These are phyloP conservation scores for Ctenicera cuprea DNA, from an alignment of 2,888 invertebrate genomes.

Conservation along the genomic window DNA sequence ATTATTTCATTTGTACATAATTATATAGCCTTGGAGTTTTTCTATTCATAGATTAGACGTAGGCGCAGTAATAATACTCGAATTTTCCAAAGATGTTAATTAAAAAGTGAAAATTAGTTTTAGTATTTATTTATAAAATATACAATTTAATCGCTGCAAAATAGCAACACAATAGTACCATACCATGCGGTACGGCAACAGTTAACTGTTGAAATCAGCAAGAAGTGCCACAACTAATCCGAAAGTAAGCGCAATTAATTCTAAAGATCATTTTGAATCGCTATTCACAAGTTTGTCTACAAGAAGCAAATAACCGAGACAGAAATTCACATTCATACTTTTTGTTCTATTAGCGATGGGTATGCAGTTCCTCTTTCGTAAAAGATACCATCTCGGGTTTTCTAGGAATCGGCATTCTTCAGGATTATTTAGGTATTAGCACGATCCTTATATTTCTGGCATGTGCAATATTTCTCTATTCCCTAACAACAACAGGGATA, in stretches of 20 bases:
- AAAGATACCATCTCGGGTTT: conserved; percentile 20
- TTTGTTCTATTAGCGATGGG: conserved; percentile 22
- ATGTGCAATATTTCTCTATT: conserved; percentile 34
- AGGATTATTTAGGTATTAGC: conserved; percentile 28
- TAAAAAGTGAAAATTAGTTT: no score
- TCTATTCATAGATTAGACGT: no score
- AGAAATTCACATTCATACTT: conserved; percentile 25
- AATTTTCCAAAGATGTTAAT: no score
- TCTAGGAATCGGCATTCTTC: conserved; percentile 31
- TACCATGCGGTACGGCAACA: no score
- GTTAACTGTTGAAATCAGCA: no score
- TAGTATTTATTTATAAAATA: no score
- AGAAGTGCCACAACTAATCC: no score
- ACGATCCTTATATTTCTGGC: conserved; percentile 28
- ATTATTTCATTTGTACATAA: no score
- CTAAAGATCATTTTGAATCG: not conserved
- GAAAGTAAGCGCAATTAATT: not conserved
- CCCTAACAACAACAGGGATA: conserved; percentile 17
- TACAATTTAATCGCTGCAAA: no score
- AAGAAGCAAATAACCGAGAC: conserved; percentile 2
- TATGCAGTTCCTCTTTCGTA: conserved; percentile 29
- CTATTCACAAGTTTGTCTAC: not conserved
- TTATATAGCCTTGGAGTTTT: no score
- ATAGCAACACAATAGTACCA: no score
- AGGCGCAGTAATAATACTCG: no score